Evolutionary conservation across 2,888 invertebrate species (phyloP).

Genomic region (Lypha dubia): DNA sequence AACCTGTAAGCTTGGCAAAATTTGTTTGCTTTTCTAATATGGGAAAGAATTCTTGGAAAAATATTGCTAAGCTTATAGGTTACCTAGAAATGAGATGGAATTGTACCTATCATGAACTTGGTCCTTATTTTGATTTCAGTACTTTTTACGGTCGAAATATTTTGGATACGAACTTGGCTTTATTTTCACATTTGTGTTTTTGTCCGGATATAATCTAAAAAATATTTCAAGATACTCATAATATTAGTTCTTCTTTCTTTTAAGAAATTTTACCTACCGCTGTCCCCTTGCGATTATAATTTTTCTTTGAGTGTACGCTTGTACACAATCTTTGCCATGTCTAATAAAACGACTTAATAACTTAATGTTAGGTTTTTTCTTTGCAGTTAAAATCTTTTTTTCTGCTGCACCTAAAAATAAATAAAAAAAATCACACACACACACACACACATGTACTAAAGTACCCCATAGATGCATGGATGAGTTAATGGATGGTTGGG

Average conservation of each 20-base stretch:
- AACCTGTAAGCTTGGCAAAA: no score
- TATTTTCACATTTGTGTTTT: no score
- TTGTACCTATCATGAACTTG: no score
- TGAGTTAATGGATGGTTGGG: constrained; percentile 38
- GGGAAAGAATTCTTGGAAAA: no score
- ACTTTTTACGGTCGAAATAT: no score
- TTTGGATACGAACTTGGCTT: no score
- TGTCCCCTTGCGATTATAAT: neutral
- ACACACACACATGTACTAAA: neutral
- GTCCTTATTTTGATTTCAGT: no score
- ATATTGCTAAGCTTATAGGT: no score
- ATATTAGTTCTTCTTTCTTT: neutral
- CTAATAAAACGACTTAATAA: constrained; percentile 80
- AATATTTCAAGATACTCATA: no score
- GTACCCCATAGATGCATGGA: neutral
- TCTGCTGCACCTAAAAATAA: constrained; percentile 24
- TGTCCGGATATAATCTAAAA: no score
- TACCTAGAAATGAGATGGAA: no score
- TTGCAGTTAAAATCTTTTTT: constrained; percentile 23
- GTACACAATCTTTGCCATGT: constrained; percentile 71
- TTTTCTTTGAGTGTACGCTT: constrained; percentile 46
- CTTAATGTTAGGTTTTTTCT: constrained; percentile 77
- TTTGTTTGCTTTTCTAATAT: no score
- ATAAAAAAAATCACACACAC: neutral
- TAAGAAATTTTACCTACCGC: neutral